Evolutionary conservation across 2,113 vertebrate species (phyloP), one percentile per base, ranked within the genome.

Genomic region (Cyanoliseus patagonus): DNA sequence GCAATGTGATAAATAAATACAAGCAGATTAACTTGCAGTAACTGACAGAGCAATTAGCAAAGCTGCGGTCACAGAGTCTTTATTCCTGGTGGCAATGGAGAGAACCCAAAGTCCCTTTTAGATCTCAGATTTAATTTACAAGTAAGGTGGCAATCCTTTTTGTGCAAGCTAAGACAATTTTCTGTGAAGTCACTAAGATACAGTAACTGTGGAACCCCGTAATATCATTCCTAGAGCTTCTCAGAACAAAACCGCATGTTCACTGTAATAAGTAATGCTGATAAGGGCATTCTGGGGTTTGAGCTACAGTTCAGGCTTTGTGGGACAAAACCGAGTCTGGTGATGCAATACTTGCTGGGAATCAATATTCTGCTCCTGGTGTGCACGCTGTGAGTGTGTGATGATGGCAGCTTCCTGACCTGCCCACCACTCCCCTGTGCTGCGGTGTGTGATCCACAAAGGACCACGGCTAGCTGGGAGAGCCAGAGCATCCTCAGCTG

Each of bases 11-110:
- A 96, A 93, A 94, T 94, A 95, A 91, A 84, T 79, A 88, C 5
- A 2, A 83, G 49, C 63, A 94, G 76, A 96, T 78, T 90, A 86
- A 93, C 96, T 94, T 75, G 53, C 59, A 53, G 74, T 46, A 93
- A 97, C 73, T 90, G 90, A 94, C 90, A 84, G 84, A 90, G 82
- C 85, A 90, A 90, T 84, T 92, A 94, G 80, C 52, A 90, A 92
- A 88, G 41, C 69, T 95, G 88, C 47, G 82, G 35, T 57, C 76
- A 55, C 73, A 53, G 41, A 75, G 23, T 51, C 61, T 86, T 96
- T 88, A 49, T 93, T 93, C 52, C 47, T 93, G 61, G 17, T 76
- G 42, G 49, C 28, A 72, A 81, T 0, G 4, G 66, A 78, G 85
- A 62, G 87, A 83, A 83, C 64, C 47, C 61, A 70, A 88, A 80